Conservation (phyloP, 2,113 vertebrate genomes). For the Nothoprocta pentlandii region DNA sequence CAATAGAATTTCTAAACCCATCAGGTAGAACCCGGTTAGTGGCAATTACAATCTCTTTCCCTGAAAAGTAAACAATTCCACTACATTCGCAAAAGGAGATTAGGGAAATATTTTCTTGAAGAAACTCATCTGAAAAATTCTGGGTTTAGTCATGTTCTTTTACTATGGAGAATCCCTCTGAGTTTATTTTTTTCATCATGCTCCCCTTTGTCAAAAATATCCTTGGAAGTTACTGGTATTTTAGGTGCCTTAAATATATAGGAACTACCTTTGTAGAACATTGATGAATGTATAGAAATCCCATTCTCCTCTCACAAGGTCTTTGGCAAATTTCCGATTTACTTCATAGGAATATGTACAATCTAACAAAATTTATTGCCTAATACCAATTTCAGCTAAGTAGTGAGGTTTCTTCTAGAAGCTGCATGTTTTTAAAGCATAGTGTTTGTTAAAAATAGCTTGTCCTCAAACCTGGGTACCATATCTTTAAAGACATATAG, state of each 20-base stretch:
- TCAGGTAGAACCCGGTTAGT: not conserved
- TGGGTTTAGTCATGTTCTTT: not conserved
- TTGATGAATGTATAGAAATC: not conserved
- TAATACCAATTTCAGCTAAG: accelerated
- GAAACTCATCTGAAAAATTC: not conserved
- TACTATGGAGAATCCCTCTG: not conserved
- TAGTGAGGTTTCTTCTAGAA: not conserved
- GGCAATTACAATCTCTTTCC: not conserved
- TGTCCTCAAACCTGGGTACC: not conserved
- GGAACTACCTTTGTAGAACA: not conserved
- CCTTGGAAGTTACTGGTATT: not conserved
- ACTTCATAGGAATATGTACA: not conserved
- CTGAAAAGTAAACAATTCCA: not conserved
- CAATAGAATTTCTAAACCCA: not conserved
- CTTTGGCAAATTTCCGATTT: not conserved
- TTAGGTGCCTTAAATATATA: not conserved
- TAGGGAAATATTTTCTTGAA: not conserved
- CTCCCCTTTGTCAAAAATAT: not conserved
- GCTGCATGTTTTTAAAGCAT: not conserved
- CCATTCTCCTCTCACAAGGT: not conserved
- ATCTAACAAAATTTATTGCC: not conserved
- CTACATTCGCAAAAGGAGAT: not conserved
- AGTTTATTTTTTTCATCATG: not conserved
- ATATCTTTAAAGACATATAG: not conserved
- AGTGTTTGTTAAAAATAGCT: not conserved